Base-by-base conservation (phyloP, 2,113 vertebrate genomes). In the Chrysemys picta region DNA sequence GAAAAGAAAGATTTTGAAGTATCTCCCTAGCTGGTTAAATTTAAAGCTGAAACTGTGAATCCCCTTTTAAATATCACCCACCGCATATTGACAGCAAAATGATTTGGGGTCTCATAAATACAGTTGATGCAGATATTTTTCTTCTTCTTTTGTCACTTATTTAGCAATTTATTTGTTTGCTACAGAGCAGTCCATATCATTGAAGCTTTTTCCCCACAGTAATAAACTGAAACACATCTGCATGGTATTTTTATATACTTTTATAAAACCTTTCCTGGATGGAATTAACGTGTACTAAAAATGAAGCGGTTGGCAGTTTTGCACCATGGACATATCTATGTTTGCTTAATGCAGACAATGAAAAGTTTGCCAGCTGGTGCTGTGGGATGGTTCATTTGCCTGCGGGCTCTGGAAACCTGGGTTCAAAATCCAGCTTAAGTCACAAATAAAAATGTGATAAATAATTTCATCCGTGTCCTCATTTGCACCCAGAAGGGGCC, bases 81-180 rank as follows among this genome's bases (percentile, higher is more conserved):
- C 0, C 4, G n/a, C 76, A 52, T 49, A 2, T 0, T 5, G 42
- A 25, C 10, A 5, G 31, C 0, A 1, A 56, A 42, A n/a, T 4
- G 57, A 57, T 53, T 3, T 0, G 5, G 29, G 54, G 21, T 19
- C 47, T 88, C 38, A 2, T 1, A 24, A 62, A 52, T 29, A 38
- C 21, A 6, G 10, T 24, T 14, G 3, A 22, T 10, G 6, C 27
- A 12, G 56, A 27, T 25, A 53, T 87, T 80, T 50, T 65, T 25
- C 57, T 42, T 38, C 53, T 47, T 52, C 50, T 24, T 81, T 35
- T 8, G 52, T 17, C 54, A 45, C 10, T 52, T 53, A 50, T 72
- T 65, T 0, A 16, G 76, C 0, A 2, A 3, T 21, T 8, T 6
- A 27, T 25, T 47, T 4, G 19, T 3, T 4, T 52, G 16, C 38